Percentiles rank a stretch among this genome's conserved stretches.
These are phyloP conservation scores for Corythornis cristatus DNA, from an alignment of 2,113 vertebrate genomes.

Conservation along the genomic window DNA sequence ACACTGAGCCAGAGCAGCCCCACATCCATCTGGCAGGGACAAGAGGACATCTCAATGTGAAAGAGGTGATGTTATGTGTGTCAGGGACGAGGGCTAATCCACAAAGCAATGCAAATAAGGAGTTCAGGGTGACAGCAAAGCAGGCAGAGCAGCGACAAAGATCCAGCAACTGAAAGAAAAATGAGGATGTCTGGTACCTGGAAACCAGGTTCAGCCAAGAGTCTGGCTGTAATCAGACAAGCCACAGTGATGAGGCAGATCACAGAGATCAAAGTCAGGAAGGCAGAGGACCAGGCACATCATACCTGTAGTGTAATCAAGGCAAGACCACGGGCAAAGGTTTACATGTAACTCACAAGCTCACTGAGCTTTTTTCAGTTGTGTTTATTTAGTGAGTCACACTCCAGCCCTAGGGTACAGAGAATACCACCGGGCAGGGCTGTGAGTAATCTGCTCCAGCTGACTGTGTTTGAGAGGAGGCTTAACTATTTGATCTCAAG, in stretches of 20 bases:
- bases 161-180: not conserved
- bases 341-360: not conserved
- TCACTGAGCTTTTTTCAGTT: not conserved
- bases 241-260: not conserved
- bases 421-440: not conserved
- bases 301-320: not conserved
- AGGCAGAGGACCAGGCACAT: not conserved
- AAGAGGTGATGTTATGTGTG: not conserved
- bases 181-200: not conserved
- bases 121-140: not conserved
- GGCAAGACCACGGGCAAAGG: not conserved
- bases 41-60: not conserved
- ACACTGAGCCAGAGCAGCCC: not conserved
- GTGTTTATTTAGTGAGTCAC: not conserved
- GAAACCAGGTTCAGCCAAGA: not conserved
- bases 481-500: not conserved
- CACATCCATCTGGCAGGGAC: not conserved
- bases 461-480: not conserved
- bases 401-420: not conserved
- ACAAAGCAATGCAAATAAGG: not conserved
- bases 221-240: not conserved
- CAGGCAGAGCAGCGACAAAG: not conserved
- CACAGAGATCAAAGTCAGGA: not conserved
- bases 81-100: not conserved
- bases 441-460: not conserved